Conservation (phyloP, 1,140 invertebrate genomes). For the Euura saliciscinereae region DNA sequence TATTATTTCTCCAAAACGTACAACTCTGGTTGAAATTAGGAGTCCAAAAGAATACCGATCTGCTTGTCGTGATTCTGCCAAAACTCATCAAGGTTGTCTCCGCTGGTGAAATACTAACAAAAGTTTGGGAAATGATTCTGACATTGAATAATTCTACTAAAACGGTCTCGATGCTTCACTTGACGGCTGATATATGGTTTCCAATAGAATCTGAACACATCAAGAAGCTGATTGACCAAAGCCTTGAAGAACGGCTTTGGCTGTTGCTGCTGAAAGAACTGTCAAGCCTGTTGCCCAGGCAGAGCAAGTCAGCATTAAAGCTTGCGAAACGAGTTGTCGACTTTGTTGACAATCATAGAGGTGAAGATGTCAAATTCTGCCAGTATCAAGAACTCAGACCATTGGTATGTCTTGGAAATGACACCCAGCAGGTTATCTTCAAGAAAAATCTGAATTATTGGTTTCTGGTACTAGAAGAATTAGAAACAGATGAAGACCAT, state of each 20-base stretch:
- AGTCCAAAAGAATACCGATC: conserved; percentile 26
- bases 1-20: conserved; percentile 14
- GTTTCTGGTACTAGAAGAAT: conserved; percentile 61
- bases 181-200: conserved; percentile 32
- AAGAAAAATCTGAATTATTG: conserved; percentile 46
- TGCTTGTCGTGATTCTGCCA: conserved; percentile 35
- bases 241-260: not conserved
- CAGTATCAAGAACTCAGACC: conserved; percentile 27
- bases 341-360: conserved; percentile 24
- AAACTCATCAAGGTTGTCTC: conserved; percentile 30
- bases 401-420: conserved; percentile 29
- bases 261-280: not conserved
- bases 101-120: conserved; percentile 16
- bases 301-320: conserved; percentile 49
- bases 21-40: conserved; percentile 29
- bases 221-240: not conserved
- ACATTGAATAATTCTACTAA: conserved; percentile 22
- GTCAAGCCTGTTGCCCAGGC: conserved; percentile 22
- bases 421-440: conserved; percentile 13
- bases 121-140: conserved; percentile 28
- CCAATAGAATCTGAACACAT: not conserved
- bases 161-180: conserved; percentile 30
- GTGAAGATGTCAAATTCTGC: not conserved
- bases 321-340: conserved; percentile 44
- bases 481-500: conserved; percentile 69